A percentile compares a stretch with the other conserved stretches of the same genome.
Conservation (phyloP, 2,113 vertebrate species). For the Amphilophus citrinellus region DNA sequence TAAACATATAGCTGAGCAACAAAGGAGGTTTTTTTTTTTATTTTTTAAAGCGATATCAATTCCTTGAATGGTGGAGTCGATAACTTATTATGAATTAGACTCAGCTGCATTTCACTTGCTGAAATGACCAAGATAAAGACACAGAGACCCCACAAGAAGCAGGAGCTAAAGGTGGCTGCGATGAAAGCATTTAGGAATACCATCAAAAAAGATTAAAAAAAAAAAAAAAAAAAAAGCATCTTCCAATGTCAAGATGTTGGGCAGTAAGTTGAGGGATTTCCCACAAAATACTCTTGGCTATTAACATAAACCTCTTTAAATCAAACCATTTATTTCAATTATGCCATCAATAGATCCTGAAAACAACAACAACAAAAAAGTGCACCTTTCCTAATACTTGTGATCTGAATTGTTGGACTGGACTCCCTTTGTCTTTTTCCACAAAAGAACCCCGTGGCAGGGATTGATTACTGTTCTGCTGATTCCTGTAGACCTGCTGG, state of each 20-base stretch:
- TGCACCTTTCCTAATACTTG: neutral
- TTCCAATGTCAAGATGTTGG: neutral
- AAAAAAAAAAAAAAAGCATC: neutral
- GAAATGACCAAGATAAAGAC: neutral
- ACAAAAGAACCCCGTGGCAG: slow-evolving; percentile 57
- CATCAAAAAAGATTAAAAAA: neutral
- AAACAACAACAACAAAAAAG: neutral
- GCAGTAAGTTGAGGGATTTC: neutral
- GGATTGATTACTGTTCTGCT: slow-evolving; percentile 69
- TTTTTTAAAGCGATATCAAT: neutral
- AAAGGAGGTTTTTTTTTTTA: neutral
- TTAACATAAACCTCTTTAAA: neutral
- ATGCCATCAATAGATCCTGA: neutral
- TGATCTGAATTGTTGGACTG: neutral
- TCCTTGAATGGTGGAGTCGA: neutral
- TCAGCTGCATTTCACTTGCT: neutral
- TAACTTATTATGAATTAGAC: neutral
- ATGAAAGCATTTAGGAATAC: neutral
- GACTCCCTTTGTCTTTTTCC: slow-evolving; percentile 26
- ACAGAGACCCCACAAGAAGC: neutral
- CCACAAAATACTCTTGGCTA: neutral
- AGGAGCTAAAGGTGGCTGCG: neutral
- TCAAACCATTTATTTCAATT: neutral
- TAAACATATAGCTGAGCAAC: neutral
- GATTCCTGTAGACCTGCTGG: slow-evolving; percentile 61